These are phyloP conservation scores for Echinops telfairi DNA, from an alignment of 2,113 vertebrate species.

Conservation along the genomic window DNA sequence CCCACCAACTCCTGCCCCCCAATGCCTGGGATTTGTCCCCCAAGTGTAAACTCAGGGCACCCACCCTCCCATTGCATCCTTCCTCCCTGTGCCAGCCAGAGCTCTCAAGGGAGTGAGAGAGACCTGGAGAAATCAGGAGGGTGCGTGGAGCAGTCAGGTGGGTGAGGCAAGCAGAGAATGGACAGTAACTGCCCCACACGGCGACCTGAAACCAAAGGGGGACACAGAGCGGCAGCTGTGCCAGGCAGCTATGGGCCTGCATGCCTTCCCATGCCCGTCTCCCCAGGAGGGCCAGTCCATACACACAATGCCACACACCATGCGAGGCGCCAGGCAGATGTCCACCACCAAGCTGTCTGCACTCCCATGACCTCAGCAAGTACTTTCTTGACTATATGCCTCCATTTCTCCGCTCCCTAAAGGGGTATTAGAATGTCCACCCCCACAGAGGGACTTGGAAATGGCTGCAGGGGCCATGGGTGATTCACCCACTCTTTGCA, in stretches of 20 bases:
- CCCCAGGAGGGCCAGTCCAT: not conserved
- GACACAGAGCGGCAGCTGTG: not conserved
- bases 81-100: not conserved
- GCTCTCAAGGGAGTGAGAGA: fast-evolving
- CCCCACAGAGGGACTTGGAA: not conserved
- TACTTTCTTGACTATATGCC: not conserved
- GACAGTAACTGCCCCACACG: not conserved
- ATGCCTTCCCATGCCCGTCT: not conserved
- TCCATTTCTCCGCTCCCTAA: not conserved
- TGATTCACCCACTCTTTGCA: no score
- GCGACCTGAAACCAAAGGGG: not conserved
- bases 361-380: not conserved
- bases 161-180: not conserved
- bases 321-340: not conserved
- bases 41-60: not conserved
- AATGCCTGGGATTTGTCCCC: not conserved
- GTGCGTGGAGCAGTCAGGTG: not conserved
- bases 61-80: not conserved
- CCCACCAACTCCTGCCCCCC: not conserved
- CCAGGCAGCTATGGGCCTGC: not conserved
- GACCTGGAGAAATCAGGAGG: not conserved
- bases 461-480: not conserved
- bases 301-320: not conserved
- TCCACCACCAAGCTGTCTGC: not conserved
- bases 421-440: not conserved